phyloP scores from a whole-genome alignment of 2,113 vertebrate species.

The Tenebrosternarchus preto region DNA sequence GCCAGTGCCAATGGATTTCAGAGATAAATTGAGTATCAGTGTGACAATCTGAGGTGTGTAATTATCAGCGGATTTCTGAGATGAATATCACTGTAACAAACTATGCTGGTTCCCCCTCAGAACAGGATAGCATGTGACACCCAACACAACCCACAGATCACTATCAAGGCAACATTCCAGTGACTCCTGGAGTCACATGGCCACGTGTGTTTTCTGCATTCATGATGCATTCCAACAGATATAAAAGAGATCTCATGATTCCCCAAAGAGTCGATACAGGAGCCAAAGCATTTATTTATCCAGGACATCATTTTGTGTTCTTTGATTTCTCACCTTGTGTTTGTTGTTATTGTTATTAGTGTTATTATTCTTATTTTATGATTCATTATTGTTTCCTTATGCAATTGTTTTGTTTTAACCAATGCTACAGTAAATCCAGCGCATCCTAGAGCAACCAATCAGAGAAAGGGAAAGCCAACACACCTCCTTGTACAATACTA shows the following conservation, averaged over 20 bases:
- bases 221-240: constrained; percentile 40
- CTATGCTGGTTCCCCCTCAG: neutral
- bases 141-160: constrained; percentile 50
- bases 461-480: constrained; percentile 14
- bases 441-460: constrained; percentile 24
- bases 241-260: constrained; percentile 43
- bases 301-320: neutral
- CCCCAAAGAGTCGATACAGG: constrained; percentile 53
- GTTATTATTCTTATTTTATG: neutral
- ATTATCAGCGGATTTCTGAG: constrained; percentile 26
- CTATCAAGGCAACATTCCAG: constrained; percentile 60
- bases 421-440: neutral
- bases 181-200: constrained; percentile 60
- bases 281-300: neutral
- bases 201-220: neutral
- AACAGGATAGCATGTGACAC: constrained; percentile 60
- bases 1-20: constrained; percentile 28
- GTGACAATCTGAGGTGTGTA: constrained; percentile 31
- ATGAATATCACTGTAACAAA: constrained; percentile 21
- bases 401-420: neutral
- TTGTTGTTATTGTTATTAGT: too few relatives aligned
- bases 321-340: neutral
- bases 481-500: neutral
- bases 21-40: constrained; percentile 15
- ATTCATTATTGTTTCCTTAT: neutral